These are phyloP conservation scores for Solenopsis invicta DNA, from an alignment of 1,140 invertebrate species.

Conservation along the genomic window DNA sequence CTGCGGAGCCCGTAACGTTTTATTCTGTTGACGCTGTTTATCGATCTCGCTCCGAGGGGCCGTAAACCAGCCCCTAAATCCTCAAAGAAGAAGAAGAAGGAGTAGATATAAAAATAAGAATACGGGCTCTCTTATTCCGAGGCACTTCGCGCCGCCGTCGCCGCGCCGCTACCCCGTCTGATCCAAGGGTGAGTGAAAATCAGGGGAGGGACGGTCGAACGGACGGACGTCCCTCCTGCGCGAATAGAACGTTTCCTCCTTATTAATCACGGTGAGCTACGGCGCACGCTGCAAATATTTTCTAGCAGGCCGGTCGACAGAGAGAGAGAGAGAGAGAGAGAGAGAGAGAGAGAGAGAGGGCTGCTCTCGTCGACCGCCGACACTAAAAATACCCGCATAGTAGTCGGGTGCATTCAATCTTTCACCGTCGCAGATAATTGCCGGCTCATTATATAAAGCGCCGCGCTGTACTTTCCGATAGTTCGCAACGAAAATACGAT, in stretches of 20 bases:
- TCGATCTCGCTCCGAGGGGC: not conserved
- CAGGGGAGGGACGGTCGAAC: not conserved
- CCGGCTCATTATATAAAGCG: slow-evolving; percentile 47
- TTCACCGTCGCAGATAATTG: slow-evolving; percentile 45
- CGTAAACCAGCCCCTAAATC: slow-evolving; percentile 19
- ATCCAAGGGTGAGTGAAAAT: not conserved
- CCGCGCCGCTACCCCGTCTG: too few species aligned
- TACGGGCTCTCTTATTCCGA: not conserved
- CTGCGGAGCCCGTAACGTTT: not conserved
- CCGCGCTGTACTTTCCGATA: slow-evolving; percentile 26
- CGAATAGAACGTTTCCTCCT: not conserved
- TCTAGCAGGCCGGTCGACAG: not conserved
- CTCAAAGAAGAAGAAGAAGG: not conserved
- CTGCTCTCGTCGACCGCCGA: not conserved
- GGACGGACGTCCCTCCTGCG: not conserved
- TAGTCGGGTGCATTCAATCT: not conserved
- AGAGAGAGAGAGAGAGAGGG: too few species aligned
- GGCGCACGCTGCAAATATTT: slow-evolving; percentile 31
- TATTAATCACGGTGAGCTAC: slow-evolving; percentile 6
- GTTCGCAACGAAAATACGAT: slow-evolving; percentile 3
- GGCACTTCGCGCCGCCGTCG: not conserved
- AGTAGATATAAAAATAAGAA: not conserved
- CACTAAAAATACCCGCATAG: slow-evolving; percentile 35
- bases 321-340: too few species aligned
- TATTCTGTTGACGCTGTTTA: slow-evolving; percentile 14